Evolutionary conservation across 1,140 invertebrate species (phyloP).

Genomic region (Heliconius hewitsoni): DNA sequence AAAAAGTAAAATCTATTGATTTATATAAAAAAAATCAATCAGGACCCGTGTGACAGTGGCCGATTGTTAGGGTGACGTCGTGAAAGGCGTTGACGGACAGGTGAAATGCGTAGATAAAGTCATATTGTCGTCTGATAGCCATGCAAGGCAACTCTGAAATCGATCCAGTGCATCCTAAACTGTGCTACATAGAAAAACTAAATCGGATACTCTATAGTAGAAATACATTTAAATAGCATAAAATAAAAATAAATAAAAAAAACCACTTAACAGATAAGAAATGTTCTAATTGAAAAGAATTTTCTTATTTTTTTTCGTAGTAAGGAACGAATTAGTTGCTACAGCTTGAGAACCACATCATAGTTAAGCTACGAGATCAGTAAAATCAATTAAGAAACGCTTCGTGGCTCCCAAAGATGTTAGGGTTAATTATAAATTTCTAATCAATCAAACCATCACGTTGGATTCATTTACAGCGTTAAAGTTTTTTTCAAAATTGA

Average conservation of each 20-base stretch:
- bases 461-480: slow-evolving; percentile 22
- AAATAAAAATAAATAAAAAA: background rate
- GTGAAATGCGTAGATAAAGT: slow-evolving; percentile 64
- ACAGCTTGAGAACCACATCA: background rate
- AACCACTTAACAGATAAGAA: background rate
- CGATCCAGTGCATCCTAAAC: background rate
- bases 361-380: slow-evolving; percentile 41
- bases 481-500: background rate
- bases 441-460: slow-evolving; percentile 58
- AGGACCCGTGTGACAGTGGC: slow-evolving; percentile 71
- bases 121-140: slow-evolving; percentile 67
- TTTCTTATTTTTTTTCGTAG: background rate
- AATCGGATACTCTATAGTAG: background rate
- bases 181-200: background rate
- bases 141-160: slow-evolving; percentile 30
- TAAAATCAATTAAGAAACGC: slow-evolving; percentile 71
- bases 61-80: slow-evolving; percentile 71
- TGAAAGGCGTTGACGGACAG: slow-evolving; percentile 57
- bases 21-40: slow-evolving; percentile 74
- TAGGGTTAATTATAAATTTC: slow-evolving; percentile 64
- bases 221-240: background rate
- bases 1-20: slow-evolving; percentile 59
- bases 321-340: background rate
- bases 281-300: background rate
- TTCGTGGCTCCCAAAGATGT: slow-evolving; percentile 48